Evolutionary conservation across 2,797 vertebrate genomes (phyloP).

Genomic region (Semaprochilodus insignis): DNA sequence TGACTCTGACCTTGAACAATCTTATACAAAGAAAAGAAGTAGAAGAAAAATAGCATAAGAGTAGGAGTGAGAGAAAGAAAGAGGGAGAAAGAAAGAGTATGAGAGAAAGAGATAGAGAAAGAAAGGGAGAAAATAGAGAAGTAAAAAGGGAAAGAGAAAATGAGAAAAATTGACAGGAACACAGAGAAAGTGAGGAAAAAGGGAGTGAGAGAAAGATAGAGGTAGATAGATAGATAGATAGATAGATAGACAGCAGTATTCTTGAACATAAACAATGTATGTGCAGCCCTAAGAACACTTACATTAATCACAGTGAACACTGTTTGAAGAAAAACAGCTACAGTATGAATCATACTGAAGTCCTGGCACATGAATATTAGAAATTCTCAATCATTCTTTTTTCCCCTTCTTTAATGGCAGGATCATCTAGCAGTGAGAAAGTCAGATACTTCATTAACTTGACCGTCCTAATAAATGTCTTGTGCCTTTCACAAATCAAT

Average conservation of each 20-base stretch:
- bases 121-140: neutral
- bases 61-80: constrained; percentile 46
- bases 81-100: neutral
- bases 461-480: neutral
- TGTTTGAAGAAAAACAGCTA: neutral
- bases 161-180: neutral
- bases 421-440: neutral
- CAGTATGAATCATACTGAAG: neutral
- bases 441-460: neutral
- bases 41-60: constrained; percentile 24
- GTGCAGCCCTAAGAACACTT: neutral
- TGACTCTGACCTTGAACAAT: constrained; percentile 52
- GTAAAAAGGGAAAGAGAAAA: constrained; percentile 35
- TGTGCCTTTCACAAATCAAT: neutral
- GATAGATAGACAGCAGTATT: neutral
- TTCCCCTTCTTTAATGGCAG: neutral
- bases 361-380: neutral
- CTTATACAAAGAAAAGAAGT: constrained; percentile 31
- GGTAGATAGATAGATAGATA: no score
- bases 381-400: constrained; percentile 1
- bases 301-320: neutral
- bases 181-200: no score
- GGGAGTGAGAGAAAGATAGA: no score
- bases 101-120: constrained; percentile 48
- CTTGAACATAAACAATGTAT: constrained; percentile 23